These are phyloP conservation scores for Paratilapia polleni DNA, from an alignment of 2,113 vertebrate species.

Conservation along the genomic window DNA sequence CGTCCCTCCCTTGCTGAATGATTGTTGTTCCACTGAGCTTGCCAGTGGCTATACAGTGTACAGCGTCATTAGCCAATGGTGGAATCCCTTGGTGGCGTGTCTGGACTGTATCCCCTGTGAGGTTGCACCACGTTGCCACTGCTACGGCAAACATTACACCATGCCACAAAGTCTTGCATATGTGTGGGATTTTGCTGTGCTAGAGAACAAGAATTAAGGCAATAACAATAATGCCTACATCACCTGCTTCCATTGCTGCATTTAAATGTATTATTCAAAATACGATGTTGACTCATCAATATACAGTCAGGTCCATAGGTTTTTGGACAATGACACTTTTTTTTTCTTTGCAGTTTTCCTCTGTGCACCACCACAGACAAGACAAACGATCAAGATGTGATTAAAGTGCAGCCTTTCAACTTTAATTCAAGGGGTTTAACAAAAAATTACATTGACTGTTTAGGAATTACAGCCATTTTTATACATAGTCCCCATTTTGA, in stretches of 20 bases:
- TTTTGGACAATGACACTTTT: not conserved
- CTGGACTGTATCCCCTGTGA: constrained; percentile 49
- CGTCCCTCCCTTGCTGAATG: constrained; percentile 38
- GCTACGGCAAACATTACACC: constrained; percentile 70
- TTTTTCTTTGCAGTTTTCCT: not conserved
- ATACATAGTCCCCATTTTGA: not conserved
- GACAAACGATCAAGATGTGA: not conserved
- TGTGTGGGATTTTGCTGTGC: constrained; percentile 44
- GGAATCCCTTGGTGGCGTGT: constrained; percentile 53
- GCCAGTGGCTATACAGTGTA: constrained; percentile 35
- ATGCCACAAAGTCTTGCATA: constrained; percentile 54
- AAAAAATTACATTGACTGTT: not conserved
- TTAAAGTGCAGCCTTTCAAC: not conserved
- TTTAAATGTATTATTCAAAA: not conserved
- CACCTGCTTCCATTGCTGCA: not conserved
- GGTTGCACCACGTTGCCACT: constrained; percentile 61
- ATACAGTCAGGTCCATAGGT: not conserved
- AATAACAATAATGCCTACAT: not conserved
- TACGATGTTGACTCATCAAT: not conserved
- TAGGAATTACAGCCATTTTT: not conserved
- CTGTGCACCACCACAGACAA: not conserved
- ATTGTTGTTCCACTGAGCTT: constrained; percentile 55
- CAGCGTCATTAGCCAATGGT: constrained; percentile 39
- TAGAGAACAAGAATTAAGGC: not conserved
- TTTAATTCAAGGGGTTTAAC: not conserved